phyloP scores from a whole-genome alignment of 1,140 invertebrate genomes.

The Plectrocnemia conspersa region DNA sequence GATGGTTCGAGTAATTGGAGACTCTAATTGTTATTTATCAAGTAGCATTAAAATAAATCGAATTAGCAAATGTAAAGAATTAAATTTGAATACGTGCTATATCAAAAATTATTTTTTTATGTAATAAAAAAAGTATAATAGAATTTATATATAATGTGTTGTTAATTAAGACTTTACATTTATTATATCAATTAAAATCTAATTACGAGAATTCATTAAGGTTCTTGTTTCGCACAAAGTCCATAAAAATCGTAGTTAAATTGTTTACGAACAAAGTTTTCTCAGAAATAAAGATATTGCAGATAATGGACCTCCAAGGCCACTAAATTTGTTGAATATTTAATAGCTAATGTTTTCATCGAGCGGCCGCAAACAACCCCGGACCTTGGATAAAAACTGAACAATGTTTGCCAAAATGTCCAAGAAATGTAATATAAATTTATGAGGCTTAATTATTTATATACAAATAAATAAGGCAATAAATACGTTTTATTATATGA shows the following conservation, averaged over 20 bases:
- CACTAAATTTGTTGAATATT: not conserved
- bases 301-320: too few species aligned
- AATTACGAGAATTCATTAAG: not conserved
- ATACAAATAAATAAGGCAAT: not conserved
- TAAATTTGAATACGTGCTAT: too few species aligned
- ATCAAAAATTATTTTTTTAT: too few species aligned
- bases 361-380: too few species aligned
- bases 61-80: too few species aligned
- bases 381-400: conserved; percentile 1
- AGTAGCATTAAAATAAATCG: too few species aligned
- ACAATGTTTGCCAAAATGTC: conserved; percentile 14
- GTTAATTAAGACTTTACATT: too few species aligned
- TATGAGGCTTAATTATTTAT: conserved; percentile 1
- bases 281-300: not conserved
- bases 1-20: too few species aligned
- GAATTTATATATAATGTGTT: too few species aligned
- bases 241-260: not conserved
- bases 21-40: too few species aligned
- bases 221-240: not conserved
- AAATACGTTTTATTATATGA: not conserved
- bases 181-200: too few species aligned
- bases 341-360: too few species aligned
- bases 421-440: conserved; percentile 13
- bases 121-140: not conserved
- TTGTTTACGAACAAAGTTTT: not conserved